These are phyloP conservation scores for Rhinogobio ventralis DNA, from an alignment of 2,797 vertebrate species.

Conservation along the genomic window DNA sequence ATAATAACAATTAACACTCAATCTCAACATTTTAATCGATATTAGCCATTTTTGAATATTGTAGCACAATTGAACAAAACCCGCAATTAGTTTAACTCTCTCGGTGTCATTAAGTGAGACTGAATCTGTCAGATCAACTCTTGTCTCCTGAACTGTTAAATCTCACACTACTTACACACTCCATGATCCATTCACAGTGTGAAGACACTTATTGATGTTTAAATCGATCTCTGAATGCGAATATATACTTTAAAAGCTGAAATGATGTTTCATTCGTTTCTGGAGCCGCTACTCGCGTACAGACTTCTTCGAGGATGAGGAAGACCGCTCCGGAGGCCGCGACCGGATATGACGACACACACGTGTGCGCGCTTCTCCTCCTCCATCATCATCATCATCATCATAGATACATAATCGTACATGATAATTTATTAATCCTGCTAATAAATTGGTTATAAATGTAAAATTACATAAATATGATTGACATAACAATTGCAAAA, in stretches of 20 bases:
- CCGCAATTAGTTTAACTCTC: background rate
- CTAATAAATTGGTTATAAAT: background rate
- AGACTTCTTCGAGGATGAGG: background rate
- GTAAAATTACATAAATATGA: background rate
- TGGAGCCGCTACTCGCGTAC: no score
- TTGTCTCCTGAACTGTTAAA: background rate
- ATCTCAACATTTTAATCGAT: background rate
- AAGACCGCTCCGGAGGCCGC: conserved; percentile 11
- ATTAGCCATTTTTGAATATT: background rate
- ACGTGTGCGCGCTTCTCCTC: background rate
- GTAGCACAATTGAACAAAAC: background rate
- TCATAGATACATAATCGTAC: background rate
- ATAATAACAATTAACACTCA: background rate
- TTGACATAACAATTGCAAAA: background rate
- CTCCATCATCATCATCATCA: background rate
- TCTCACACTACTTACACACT: conserved; percentile 60
- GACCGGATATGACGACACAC: conserved; percentile 25
- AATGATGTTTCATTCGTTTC: background rate
- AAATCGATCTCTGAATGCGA: background rate
- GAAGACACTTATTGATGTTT: background rate
- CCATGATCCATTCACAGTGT: conserved; percentile 60
- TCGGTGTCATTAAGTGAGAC: background rate
- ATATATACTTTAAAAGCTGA: background rate
- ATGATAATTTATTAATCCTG: background rate
- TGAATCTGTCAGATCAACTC: background rate